Base-by-base conservation (phyloP, 2,888 invertebrate species). In the Deilephila porcellus region DNA sequence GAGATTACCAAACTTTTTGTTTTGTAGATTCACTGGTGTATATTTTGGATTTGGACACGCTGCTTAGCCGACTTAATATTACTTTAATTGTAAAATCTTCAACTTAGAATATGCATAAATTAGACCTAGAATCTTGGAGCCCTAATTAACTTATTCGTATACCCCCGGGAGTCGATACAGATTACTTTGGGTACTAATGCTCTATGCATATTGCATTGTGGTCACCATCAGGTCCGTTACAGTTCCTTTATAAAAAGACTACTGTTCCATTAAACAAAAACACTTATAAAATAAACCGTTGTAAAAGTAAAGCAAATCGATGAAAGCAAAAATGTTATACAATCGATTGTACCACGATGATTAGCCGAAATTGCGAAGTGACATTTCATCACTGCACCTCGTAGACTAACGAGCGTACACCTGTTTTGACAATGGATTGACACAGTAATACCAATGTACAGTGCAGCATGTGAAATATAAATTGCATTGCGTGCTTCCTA, bases 401-500 rank as follows among this genome's bases (percentile, higher is more conserved):
- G 67, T 56, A 56, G 56, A 56, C 67, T 56, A 75, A 74, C 77
- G 73, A 78, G 63, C 32, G 59, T 34, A 70, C 25, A 25, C 52
- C 52, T 59, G 63, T 53, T 56, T 19, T 20, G 53, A 52, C 53
- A 72, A 72, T 53, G 56, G 59, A 32, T 63, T 34, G 45, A 64
- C 63, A 63, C 63, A 52, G 25, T 34, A 72, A 67, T 67, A 52
- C 25, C 17, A 67, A 67, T 67, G 25, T 17, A 67, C 52, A 67
- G 67, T 67, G 17, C 25, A 25, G 14, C 52, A 67, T 37, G 37
- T 67, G 52, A 67, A 17, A 11, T 67, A 67, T 52, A 78, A 81
- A 85, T 85, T 81, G 80, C 85, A 79, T 80, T 81, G 83, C 79
- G 74, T 80, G 84, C 82, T 67, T 67, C 67, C 52, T 67, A 67